Conservation (phyloP, 1,140 invertebrate species). For the Orchestia grillus region DNA sequence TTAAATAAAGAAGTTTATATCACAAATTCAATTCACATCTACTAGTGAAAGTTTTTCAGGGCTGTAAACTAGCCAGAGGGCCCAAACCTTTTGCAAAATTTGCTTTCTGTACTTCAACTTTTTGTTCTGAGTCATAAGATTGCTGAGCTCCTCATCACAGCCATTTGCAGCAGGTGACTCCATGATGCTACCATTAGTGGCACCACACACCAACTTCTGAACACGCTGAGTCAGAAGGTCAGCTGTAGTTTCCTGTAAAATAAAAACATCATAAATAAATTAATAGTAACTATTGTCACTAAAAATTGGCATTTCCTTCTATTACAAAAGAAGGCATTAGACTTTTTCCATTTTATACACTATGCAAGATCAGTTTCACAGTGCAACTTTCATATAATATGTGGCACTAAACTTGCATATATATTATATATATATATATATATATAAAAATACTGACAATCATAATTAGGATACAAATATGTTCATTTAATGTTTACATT, state of each 20-base stretch:
- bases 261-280: background rate
- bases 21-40: background rate
- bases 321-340: background rate
- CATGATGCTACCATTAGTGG: background rate
- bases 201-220: constrained; percentile 50
- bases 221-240: constrained; percentile 57
- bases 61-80: background rate
- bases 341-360: background rate
- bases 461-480: no score
- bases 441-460: no score
- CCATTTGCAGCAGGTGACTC: background rate
- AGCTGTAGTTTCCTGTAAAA: constrained; percentile 60
- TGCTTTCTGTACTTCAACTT: constrained; percentile 73
- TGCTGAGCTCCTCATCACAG: constrained; percentile 69
- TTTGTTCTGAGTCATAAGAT: constrained; percentile 72
- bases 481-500: no score
- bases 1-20: background rate
- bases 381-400: no score
- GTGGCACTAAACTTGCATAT: no score
- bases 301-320: background rate
- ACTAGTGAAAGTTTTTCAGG: background rate
- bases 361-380: no score
- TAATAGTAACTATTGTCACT: background rate
- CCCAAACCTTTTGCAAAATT: constrained; percentile 71
- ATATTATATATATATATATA: no score